Conservation (phyloP, 2,113 vertebrate genomes). For the Epinephelus moara region DNA sequence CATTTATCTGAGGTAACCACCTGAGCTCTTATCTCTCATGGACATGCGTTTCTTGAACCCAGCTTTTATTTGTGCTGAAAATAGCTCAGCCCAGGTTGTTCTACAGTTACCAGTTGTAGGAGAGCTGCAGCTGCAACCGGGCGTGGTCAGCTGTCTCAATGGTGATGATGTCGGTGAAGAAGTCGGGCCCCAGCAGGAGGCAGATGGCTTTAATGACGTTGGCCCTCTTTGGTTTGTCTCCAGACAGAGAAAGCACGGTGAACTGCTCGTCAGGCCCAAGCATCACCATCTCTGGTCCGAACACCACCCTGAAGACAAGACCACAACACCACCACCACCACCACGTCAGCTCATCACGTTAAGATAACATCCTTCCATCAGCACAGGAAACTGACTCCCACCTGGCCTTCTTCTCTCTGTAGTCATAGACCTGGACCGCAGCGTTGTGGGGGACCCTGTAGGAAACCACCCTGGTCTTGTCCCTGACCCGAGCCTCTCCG, state of each 20-base stretch:
- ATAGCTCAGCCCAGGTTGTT: not conserved
- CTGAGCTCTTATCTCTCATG: not conserved
- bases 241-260: slow-evolving; percentile 90
- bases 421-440: slow-evolving; percentile 92
- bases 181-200: slow-evolving; percentile 92
- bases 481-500: not conserved
- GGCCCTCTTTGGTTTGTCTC: slow-evolving; percentile 89
- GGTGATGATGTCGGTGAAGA: slow-evolving; percentile 92
- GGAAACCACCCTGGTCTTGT: slow-evolving; percentile 88
- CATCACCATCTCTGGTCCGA: slow-evolving; percentile 92
- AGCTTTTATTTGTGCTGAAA: not conserved
- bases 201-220: slow-evolving; percentile 90
- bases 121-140: slow-evolving; percentile 91
- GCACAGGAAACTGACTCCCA: slow-evolving; percentile 32
- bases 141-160: slow-evolving; percentile 94
- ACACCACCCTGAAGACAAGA: slow-evolving; percentile 86
- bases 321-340: no score
- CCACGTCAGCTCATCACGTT: not conserved
- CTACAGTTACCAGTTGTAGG: slow-evolving; percentile 90
- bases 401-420: slow-evolving; percentile 90
- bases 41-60: not conserved
- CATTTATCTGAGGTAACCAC: not conserved
- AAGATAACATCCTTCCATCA: accelerated
- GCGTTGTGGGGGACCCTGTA: slow-evolving; percentile 92
- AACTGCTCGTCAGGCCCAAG: slow-evolving; percentile 93